A percentile compares a stretch with the other conserved stretches of the same genome.
phyloP scores from a whole-genome alignment of 1,140 invertebrate species.

The Chelonus insularis region DNA sequence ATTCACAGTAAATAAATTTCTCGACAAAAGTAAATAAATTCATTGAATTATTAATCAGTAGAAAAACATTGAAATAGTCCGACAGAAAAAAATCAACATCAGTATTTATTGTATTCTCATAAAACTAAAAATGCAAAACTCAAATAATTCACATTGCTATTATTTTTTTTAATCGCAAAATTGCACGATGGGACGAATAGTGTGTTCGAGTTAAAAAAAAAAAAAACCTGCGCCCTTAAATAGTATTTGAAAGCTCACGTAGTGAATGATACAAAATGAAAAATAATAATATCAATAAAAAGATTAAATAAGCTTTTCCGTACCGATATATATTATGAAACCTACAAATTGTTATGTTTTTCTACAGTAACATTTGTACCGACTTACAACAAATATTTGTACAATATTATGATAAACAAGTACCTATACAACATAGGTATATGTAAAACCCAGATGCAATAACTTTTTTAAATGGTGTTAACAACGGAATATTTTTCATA shows the following conservation, averaged over 20 bases:
- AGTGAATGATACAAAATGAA: conserved; percentile 18
- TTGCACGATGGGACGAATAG: conserved; percentile 23
- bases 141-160: too few species aligned
- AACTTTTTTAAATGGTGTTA: conserved; percentile 59
- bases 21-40: too few species aligned
- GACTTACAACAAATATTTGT: conserved; percentile 60
- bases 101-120: too few species aligned
- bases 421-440: conserved; percentile 55
- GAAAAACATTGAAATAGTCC: too few species aligned
- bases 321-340: conserved; percentile 38
- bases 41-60: too few species aligned
- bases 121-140: too few species aligned
- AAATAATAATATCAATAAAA: conserved; percentile 23
- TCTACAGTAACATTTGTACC: conserved; percentile 61
- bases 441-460: conserved; percentile 52
- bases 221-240: conserved; percentile 17
- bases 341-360: conserved; percentile 58
- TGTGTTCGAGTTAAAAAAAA: conserved; percentile 16
- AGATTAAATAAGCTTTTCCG: conserved; percentile 43
- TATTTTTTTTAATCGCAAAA: conserved; percentile 11
- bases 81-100: too few species aligned
- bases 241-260: conserved; percentile 29
- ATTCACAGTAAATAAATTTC: too few species aligned
- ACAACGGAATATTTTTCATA: conserved; percentile 57
- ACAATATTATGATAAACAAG: conserved; percentile 53